A percentile compares a stretch with the other conserved stretches of the same genome.
Evolutionary conservation across 2,113 vertebrate genomes (phyloP).

Genomic region (Coracopsis vasa): DNA sequence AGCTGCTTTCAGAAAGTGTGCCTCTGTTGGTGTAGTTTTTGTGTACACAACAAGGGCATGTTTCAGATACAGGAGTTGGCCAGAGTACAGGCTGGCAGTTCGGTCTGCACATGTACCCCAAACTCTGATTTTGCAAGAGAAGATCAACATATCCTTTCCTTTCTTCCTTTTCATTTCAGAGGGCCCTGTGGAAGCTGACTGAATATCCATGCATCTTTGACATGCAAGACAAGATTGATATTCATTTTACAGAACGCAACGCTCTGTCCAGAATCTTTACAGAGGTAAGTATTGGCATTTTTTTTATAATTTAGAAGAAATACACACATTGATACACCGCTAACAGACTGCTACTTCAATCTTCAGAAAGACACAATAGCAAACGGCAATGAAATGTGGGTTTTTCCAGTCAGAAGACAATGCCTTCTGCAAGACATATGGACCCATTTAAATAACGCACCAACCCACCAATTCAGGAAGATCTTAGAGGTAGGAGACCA

Average conservation of each 20-base stretch:
- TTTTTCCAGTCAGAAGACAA: background rate
- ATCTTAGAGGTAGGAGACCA: background rate
- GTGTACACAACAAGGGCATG: background rate
- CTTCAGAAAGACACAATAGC: accelerated
- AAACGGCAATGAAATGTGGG: accelerated
- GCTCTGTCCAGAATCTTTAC: accelerated
- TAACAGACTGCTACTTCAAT: background rate
- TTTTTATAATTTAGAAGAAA: background rate
- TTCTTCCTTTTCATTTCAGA: background rate
- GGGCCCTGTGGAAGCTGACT: background rate
- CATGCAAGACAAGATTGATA: accelerated
- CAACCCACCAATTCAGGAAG: background rate
- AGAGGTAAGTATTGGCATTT: background rate
- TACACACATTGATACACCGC: background rate
- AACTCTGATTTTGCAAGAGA: background rate
- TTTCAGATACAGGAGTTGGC: background rate
- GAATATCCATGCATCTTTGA: conserved; percentile 41
- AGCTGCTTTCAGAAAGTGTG: background rate
- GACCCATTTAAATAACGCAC: background rate
- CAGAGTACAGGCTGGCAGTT: background rate
- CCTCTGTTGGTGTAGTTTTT: background rate
- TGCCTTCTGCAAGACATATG: conserved; percentile 36
- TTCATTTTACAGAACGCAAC: accelerated
- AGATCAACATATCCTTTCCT: background rate
- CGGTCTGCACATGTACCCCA: background rate